Base-by-base conservation (phyloP, 1,140 invertebrate species). In the Ceratina australensis region DNA sequence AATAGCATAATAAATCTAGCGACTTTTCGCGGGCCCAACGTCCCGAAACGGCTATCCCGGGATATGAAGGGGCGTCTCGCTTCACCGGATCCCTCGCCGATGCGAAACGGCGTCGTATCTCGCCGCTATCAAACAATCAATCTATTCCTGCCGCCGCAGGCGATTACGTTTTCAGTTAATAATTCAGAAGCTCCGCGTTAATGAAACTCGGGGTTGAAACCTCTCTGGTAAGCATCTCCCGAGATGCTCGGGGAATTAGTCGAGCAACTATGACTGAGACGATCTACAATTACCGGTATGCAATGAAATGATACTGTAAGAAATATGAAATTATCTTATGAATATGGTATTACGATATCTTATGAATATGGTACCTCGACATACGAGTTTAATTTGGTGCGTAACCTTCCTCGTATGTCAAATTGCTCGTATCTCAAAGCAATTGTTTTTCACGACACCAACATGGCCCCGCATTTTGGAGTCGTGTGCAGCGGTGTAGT, bases 1-100 rank as follows among this genome's bases (percentile, higher is more conserved):
- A 89, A 89, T 88, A 73, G 86, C 79, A 20, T 84, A 88, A 89
- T 89, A 89, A 89, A 89, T 89, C 87, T 89, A 63, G 33, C n/a
- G 74, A 79, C 67, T 84, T 82, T 83, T 80, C 79, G 73, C 80
- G 60, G 72, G 33, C 60, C 59, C 49, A 57, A n/a, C 16, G 49
- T 52, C 26, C 15, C 49, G 49, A n/a, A 71, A 24, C 47, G 28
- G 8, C 13, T 42, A 54, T 54, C 52, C n/a, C 33, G 15, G n/a
- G 24, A 16, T 5, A 16, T 13, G n/a, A 18, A 15, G 54, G 66
- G 74, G 74, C n/a, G 76, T 78, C 69, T 72, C 76, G 76, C 59
- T 72, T 50, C 60, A 50, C 2, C 50, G 59, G 28, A 33, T 78
- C 68, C 69, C 76, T 16, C 49, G 67, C 50, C 42, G 56, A 72